Base-by-base conservation (phyloP, 1,140 invertebrate genomes). In the Trypoxylus dichotomus region DNA sequence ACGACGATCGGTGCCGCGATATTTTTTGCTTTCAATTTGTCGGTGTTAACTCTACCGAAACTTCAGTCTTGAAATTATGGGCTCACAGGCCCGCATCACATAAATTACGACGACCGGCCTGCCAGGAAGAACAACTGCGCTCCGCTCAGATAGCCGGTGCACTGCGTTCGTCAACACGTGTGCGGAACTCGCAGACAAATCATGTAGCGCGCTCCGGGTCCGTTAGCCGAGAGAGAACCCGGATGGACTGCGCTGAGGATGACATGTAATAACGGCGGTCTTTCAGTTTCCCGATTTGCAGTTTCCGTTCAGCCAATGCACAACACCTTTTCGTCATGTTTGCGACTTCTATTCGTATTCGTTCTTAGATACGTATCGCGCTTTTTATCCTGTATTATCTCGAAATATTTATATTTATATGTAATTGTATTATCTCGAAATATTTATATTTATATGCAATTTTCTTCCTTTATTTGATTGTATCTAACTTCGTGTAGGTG, bases 161-260 rank as follows among this genome's bases (percentile, higher is more conserved):
- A 63, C 24, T 19, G 60, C 60, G 60, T 24, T 25, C 60, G 25
- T 63, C 60, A 63, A 63, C 60, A 63, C 60, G 60, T 63, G 60
- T 63, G 60, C 60, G 60, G 60, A 63, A 63, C 60, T 63, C 21
- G 60, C 60, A 63, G 60, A 63, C 60, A 63, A 63, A 63, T 63
- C 60, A 63, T 63, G 60, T 27, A 13, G 19, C 60, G 60, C 25
- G 25, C 6, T 63, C 58, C 58, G 58, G 6, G 19, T 27, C 58
- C 58, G 58, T 63, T 63, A 63, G 25, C 58, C 58, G 58, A 63
- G 3, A 58, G 58, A 63, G 58, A 63, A 63, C 19, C 58, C 19
- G 60, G 60, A 63, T 63, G 19, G 60, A 63, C 7, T 63, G 13
- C 60, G 60, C 60, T 25, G 60, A 63, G 60, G 60, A 25, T 63